Base-by-base conservation (phyloP, 2,113 vertebrate genomes). In the Eurystomus gularis region DNA sequence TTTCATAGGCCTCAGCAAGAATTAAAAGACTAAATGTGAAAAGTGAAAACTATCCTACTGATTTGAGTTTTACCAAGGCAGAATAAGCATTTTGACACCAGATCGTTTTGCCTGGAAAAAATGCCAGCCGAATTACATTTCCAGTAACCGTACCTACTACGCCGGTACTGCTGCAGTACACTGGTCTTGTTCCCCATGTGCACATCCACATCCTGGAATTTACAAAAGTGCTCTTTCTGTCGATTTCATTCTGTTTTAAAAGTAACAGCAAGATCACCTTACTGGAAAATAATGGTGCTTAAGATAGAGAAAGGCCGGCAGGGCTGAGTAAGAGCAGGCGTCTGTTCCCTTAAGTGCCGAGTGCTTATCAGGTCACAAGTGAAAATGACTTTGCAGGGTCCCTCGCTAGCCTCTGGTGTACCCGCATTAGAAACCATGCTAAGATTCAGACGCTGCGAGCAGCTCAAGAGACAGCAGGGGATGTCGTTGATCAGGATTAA, bases 21-120 rank as follows among this genome's bases (percentile, higher is more conserved):
- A 94, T 88, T 92, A 95, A 93, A 82, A 86, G 51, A 92, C 92
- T 93, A 90, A 92, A 80, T 2, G 6, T 7, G 25, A 68, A 69
- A 94, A 96, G 82, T 83, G 58, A 83, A 92, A 93, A 93, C 88
- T 86, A 97, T 91, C 75, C 23, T 71, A 88, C 3, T 17, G 28
- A 94, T 80, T 46, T 81, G 20, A 91, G 79, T 92, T 94, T 90
- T 57, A 93, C 42, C 76, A 48, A 9, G 8, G 79, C 40, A 86
- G 85, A 93, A 73, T 62, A 96, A 72, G 49, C 46, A 57, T 82
- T 93, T 65, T 88, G 62, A 96, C 62, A 92, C n/a, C 49, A 90
- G 82, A 80, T 15, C 4, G 3, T 66, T 90, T 62, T 54, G 46
- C 40, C 49, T 73, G 28, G 61, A 88, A 94, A 90, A 88, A 86